These are phyloP conservation scores for Helicoverpa zea DNA, from an alignment of 1,140 invertebrate species.

Conservation along the genomic window DNA sequence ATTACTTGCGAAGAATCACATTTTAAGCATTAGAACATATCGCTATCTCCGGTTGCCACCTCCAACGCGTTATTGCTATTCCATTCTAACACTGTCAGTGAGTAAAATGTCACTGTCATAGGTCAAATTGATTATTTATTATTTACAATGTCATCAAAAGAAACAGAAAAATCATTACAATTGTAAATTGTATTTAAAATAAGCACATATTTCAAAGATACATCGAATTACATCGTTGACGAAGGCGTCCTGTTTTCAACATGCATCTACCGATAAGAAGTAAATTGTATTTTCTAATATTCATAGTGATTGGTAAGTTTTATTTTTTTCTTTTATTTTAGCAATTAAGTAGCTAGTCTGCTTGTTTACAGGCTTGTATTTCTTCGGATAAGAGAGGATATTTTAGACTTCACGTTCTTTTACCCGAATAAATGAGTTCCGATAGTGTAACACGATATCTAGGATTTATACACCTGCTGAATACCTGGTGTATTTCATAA, in stretches of 20 bases:
- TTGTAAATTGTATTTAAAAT: slow-evolving; percentile 18
- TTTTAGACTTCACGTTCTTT: too few relatives aligned
- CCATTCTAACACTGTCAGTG: background rate
- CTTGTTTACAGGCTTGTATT: background rate
- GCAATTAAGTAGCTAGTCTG: too few relatives aligned
- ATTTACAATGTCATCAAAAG: slow-evolving; percentile 25
- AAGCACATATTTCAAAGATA: background rate
- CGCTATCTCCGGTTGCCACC: too few relatives aligned
- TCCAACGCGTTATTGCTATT: background rate
- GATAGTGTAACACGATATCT: too few relatives aligned
- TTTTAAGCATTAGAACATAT: too few relatives aligned
- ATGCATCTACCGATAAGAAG: slow-evolving; percentile 21
- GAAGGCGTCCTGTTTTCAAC: background rate
- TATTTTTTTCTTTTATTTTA: background rate
- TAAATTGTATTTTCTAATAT: slow-evolving; percentile 6
- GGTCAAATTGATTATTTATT: slow-evolving; percentile 18
- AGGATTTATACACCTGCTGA: too few relatives aligned
- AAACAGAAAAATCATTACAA: slow-evolving; percentile 28
- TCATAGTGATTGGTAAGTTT: slow-evolving; percentile 24
- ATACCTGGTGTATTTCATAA: too few relatives aligned
- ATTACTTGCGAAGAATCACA: too few relatives aligned
- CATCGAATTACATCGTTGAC: background rate
- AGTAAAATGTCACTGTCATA: slow-evolving; percentile 48
- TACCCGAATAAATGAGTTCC: too few relatives aligned
- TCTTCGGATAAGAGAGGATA: too few relatives aligned